Conservation (phyloP, 2,113 vertebrate species). For the Taurulus bubalis region DNA sequence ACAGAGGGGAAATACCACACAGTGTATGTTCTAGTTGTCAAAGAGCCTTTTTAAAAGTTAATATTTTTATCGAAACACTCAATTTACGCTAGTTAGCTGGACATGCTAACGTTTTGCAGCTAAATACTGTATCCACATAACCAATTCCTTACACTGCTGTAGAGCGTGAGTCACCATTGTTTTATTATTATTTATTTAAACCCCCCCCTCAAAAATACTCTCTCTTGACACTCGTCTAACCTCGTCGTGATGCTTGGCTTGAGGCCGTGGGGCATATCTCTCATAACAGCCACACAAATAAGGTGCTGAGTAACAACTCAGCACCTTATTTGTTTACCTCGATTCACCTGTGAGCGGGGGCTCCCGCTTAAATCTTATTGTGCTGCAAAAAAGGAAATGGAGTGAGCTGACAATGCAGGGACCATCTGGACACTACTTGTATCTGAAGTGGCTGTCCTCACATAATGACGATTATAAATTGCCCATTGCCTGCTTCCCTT, state of each 20-base stretch:
- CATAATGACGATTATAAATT: slow-evolving; percentile 45
- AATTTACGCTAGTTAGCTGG: neutral
- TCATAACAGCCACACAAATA: slow-evolving; percentile 26
- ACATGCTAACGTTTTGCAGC: neutral
- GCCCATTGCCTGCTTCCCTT: slow-evolving; percentile 29
- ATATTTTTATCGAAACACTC: neutral
- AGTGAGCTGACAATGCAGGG: neutral
- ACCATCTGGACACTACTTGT: slow-evolving; percentile 5
- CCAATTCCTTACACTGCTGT: neutral
- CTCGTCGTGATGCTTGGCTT: slow-evolving; percentile 20
- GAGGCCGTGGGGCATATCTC: slow-evolving; percentile 13
- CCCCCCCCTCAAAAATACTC: neutral
- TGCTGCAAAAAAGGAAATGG: neutral
- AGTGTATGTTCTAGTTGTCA: neutral
- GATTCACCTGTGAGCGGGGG: slow-evolving; percentile 16
- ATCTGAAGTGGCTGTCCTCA: slow-evolving; percentile 42
- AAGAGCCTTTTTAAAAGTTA: neutral
- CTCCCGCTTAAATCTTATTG: slow-evolving; percentile 17
- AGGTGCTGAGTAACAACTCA: slow-evolving; percentile 11
- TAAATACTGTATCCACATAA: neutral
- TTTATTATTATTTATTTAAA: no score
- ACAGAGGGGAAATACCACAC: neutral
- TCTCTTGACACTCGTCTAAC: neutral
- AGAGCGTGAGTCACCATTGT: neutral
- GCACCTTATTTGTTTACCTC: slow-evolving; percentile 38